These are phyloP conservation scores for Procambarus virginalis DNA, from an alignment of 1,140 invertebrate genomes.

Conservation along the genomic window DNA sequence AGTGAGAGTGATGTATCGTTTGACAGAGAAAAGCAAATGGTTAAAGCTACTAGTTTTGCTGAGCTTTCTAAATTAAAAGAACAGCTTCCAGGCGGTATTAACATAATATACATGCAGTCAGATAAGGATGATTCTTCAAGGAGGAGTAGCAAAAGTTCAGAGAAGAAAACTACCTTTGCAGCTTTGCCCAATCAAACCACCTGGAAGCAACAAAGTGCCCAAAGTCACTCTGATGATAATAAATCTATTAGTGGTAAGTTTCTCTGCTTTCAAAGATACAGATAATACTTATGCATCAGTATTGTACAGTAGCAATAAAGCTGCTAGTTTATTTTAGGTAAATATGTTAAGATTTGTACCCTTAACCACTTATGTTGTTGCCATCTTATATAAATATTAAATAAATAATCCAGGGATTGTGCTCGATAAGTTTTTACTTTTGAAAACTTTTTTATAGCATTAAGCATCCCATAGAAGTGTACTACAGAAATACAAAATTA, in stretches of 20 bases:
- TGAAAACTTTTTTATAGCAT: too few relatives aligned
- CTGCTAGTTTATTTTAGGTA: too few relatives aligned
- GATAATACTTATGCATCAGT: too few relatives aligned
- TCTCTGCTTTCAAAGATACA: not conserved
- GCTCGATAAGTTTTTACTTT: too few relatives aligned
- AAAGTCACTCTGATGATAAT: constrained; percentile 63
- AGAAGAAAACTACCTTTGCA: constrained; percentile 82
- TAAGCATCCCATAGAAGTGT: too few relatives aligned
- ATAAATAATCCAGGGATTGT: too few relatives aligned
- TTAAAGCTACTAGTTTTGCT: constrained; percentile 82
- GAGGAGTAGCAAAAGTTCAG: constrained; percentile 75
- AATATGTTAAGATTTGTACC: too few relatives aligned
- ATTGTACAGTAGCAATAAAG: too few relatives aligned
- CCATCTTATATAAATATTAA: too few relatives aligned
- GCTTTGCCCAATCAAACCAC: constrained; percentile 86
- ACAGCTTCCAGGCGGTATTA: constrained; percentile 77
- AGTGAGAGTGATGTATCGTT: constrained; percentile 69
- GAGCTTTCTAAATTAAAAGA: constrained; percentile 78
- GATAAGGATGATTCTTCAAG: constrained; percentile 75
- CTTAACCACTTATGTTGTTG: too few relatives aligned
- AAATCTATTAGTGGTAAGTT: constrained; percentile 73
- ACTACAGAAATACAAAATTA: too few relatives aligned
- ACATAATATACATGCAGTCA: constrained; percentile 80
- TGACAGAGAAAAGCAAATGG: constrained; percentile 69
- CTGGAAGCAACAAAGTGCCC: constrained; percentile 85